Base-by-base conservation (phyloP, 2,888 invertebrate species). In the Molorchus minor region DNA sequence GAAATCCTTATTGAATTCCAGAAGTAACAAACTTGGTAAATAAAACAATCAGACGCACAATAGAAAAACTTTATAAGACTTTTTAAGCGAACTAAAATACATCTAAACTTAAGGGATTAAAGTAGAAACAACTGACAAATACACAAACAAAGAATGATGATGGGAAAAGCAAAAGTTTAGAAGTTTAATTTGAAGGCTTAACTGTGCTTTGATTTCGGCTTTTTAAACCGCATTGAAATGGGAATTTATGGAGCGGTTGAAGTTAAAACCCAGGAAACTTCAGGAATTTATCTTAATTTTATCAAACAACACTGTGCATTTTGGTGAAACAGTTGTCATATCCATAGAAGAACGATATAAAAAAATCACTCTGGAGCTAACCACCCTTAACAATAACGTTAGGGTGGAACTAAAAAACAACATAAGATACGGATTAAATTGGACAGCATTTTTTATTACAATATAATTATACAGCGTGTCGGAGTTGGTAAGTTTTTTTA, bases 151-250 rank as follows among this genome's bases (percentile, higher is more conserved):
- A 65, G 61, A 61, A 59, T 54, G 64, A 65, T 65, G 53, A 52
- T 36, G 38, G 56, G 21, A 44, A 56, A 56, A 63, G 52, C 57
- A 58, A 58, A 56, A 60, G 59, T 64, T 65, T 51, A 47, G 58
- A 68, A 70, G 61, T 68, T 68, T 70, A 66, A 69, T 69, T 68
- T 62, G 56, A 62, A 61, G 65, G 58, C 56, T 62, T 63, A 58
- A 46, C 61, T 53, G 56, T 53, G 65, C 61, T 65, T 66, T 66
- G 63, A 69, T 68, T 67, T 58, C 56, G 54, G 59, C 56, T 65
- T 65, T 44, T 61, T 33, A 20, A 53, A 56, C 64, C 64, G 53
- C 63, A 60, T 67, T 65, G 62, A 56, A 67, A 58, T 61, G 51
- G 58, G 51, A 51, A 55, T 61, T 55, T 58, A 33, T 52, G 41